Evolutionary conservation across 2,113 vertebrate genomes (phyloP).

Genomic region (Echinops telfairi): DNA sequence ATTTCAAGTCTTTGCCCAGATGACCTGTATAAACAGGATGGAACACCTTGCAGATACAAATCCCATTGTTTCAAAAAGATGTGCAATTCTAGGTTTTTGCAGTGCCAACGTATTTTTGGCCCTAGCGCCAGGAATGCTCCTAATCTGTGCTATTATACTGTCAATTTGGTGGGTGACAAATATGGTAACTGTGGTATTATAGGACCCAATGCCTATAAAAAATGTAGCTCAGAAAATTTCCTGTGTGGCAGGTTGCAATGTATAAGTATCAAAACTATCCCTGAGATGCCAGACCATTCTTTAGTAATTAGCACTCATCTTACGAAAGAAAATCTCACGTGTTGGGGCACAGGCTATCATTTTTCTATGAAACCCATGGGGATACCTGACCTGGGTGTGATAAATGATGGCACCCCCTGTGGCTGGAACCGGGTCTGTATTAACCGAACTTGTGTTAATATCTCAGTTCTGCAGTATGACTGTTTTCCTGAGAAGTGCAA

Average conservation of each 20-base stretch:
- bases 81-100: constrained; percentile 44
- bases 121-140: constrained; percentile 25
- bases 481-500: constrained; percentile 56
- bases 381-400: neutral
- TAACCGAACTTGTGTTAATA: constrained; percentile 47
- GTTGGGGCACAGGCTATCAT: constrained; percentile 75
- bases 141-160: constrained; percentile 50
- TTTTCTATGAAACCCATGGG: neutral
- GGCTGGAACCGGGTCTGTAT: constrained; percentile 25
- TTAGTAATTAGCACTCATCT: neutral
- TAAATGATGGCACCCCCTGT: constrained; percentile 67
- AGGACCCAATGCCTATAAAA: neutral
- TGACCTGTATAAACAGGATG: constrained; percentile 69
- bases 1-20: constrained; percentile 9
- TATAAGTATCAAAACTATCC: neutral
- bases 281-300: neutral
- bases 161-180: constrained; percentile 65
- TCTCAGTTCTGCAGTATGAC: fast-evolving
- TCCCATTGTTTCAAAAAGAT: constrained; percentile 56
- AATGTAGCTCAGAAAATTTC: fast-evolving
- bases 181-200: constrained; percentile 65
- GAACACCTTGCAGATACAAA: constrained; percentile 41
- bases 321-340: neutral
- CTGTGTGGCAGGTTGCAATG: constrained; percentile 80
- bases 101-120: constrained; percentile 74